Evolutionary conservation across 2,113 vertebrate species (phyloP).

Genomic region (Rhizomys pruinosus): DNA sequence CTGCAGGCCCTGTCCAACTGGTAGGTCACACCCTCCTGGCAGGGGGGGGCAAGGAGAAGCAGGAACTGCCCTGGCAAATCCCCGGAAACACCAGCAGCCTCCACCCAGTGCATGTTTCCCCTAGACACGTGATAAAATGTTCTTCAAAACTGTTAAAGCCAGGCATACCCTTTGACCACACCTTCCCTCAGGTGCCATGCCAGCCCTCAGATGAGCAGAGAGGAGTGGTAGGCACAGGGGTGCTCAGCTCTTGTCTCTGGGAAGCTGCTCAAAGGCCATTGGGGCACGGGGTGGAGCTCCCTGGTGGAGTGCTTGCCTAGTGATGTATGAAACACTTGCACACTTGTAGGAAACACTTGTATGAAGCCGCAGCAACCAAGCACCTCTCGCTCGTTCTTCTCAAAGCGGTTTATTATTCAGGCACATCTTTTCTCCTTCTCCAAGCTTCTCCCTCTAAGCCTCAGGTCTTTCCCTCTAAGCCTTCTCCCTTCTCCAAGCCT

Average conservation of each 20-base stretch:
- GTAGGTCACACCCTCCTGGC: conserved; percentile 84
- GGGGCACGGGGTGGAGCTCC: not conserved
- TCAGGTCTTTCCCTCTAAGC: too few relatives aligned
- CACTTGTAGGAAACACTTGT: too few relatives aligned
- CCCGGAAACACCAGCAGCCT: not conserved
- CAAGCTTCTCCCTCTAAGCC: too few relatives aligned
- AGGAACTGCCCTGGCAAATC: not conserved
- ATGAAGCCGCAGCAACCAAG: too few relatives aligned
- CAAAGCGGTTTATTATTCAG: too few relatives aligned
- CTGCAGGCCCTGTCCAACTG: conserved; percentile 98
- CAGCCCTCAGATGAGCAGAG: not conserved
- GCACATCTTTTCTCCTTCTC: too few relatives aligned
- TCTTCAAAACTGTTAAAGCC: too few relatives aligned
- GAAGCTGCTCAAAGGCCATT: rapidly evolving
- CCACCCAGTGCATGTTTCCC: not conserved
- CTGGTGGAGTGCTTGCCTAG: not conserved
- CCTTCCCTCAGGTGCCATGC: too few relatives aligned
- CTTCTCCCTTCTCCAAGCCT: too few relatives aligned
- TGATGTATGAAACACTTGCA: too few relatives aligned
- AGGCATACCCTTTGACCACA: not conserved
- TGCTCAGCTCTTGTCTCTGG: not conserved
- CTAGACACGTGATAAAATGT: too few relatives aligned
- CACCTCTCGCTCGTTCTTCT: too few relatives aligned
- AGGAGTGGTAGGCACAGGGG: not conserved
- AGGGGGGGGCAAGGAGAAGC: not conserved